A percentile compares a stretch with the other conserved stretches of the same genome.
Evolutionary conservation across 2,888 invertebrate genomes (phyloP).

Genomic region (Pristionchus arcanus): DNA sequence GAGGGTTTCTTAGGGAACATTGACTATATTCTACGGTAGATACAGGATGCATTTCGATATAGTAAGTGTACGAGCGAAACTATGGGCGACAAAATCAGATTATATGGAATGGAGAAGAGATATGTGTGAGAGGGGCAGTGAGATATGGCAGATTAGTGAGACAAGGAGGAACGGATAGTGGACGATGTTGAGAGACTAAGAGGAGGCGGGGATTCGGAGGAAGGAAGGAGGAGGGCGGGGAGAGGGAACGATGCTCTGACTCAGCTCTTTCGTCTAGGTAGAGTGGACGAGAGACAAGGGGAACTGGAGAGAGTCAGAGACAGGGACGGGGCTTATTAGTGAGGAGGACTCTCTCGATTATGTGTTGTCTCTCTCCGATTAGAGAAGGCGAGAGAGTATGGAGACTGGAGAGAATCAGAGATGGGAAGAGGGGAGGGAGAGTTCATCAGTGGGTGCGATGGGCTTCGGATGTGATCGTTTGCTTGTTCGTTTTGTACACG

Average conservation of each 20-base stretch:
- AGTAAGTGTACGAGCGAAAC: neutral
- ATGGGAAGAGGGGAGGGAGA: neutral
- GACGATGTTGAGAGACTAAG: conserved; percentile 35
- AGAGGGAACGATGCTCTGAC: neutral
- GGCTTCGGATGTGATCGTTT: conserved; percentile 30
- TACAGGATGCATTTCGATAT: neutral
- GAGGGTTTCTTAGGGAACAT: neutral
- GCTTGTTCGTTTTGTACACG: conserved; percentile 57
- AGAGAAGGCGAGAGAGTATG: neutral
- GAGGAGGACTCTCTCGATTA: too few relatives aligned
- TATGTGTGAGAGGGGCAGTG: conserved; percentile 41
- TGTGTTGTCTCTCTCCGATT: neutral
- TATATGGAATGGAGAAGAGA: neutral
- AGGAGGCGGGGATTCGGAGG: conserved; percentile 16
- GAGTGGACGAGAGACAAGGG: neutral
- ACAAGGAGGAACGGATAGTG: conserved; percentile 1
- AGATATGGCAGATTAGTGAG: conserved; percentile 41
- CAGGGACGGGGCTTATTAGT: neutral
- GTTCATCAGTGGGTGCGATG: neutral
- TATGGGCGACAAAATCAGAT: neutral
- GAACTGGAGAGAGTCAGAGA: neutral
- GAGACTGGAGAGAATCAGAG: conserved; percentile 10
- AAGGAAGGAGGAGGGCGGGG: neutral
- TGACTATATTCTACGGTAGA: neutral
- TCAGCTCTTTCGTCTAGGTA: neutral